Conservation (phyloP, 2,888 invertebrate species). For the Drosophila greeni region DNA sequence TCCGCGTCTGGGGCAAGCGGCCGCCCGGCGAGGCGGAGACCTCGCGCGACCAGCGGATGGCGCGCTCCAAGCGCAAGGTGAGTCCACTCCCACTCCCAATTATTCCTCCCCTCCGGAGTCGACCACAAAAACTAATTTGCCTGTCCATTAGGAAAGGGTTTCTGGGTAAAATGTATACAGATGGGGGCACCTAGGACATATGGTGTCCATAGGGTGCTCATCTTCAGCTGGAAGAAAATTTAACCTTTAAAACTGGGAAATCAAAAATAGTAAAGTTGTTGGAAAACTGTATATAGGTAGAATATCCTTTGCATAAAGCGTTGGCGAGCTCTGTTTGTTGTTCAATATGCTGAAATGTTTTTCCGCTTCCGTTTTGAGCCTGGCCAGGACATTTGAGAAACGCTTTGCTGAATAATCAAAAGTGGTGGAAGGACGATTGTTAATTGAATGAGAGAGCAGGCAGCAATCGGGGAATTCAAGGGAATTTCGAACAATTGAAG, state of each 20-base stretch:
- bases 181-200: background rate
- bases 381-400: background rate
- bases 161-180: background rate
- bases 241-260: background rate
- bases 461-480: background rate
- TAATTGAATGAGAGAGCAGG: slow-evolving; percentile 7
- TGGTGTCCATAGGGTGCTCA: background rate
- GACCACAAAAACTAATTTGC: slow-evolving; percentile 72
- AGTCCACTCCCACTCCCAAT: slow-evolving; percentile 48
- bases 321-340: too few relatives aligned
- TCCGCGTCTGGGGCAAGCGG: slow-evolving; percentile 91
- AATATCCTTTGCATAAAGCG: background rate
- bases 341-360: background rate
- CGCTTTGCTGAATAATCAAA: background rate
- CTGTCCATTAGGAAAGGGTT: slow-evolving; percentile 30
- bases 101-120: slow-evolving; percentile 1
- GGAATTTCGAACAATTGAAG: slow-evolving; percentile 1
- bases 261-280: background rate
- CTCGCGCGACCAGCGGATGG: slow-evolving; percentile 88
- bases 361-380: background rate
- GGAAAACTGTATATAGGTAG: background rate
- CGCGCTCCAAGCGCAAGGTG: slow-evolving; percentile 92
- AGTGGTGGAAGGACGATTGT: background rate
- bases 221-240: background rate
- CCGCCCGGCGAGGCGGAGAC: slow-evolving; percentile 94